A percentile compares a stretch with the other conserved stretches of the same genome.
These are phyloP conservation scores for Pavo muticus DNA, from an alignment of 2,113 vertebrate species.

Conservation along the genomic window DNA sequence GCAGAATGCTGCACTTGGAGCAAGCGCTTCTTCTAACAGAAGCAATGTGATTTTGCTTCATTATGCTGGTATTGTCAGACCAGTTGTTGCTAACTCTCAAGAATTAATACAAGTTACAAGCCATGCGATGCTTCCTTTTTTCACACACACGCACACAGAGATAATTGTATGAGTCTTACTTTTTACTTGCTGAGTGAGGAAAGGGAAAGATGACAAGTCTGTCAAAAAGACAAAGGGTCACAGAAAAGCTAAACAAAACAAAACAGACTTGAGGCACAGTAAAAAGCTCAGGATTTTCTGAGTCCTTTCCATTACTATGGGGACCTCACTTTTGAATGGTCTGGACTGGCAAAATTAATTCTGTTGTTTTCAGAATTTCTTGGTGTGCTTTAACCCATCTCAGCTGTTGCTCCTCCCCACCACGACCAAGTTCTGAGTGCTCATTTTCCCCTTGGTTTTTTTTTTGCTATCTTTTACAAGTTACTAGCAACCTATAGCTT, in stretches of 20 bases:
- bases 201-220: not conserved
- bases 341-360: not conserved
- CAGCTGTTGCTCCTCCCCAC: not conserved
- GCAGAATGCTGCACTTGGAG: too few relatives aligned
- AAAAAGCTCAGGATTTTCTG: not conserved
- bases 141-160: not conserved
- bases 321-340: not conserved
- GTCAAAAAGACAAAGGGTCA: not conserved
- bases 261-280: not conserved
- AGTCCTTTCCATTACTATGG: not conserved
- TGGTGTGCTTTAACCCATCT: not conserved
- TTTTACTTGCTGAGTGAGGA: not conserved
- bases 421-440: not conserved
- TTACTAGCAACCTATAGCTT: not conserved
- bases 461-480: not conserved
- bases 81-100: slow-evolving; percentile 3
- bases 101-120: slow-evolving; percentile 17
- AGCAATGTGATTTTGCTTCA: not conserved
- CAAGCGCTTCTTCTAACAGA: not conserved
- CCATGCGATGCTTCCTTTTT: not conserved
- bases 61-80: not conserved
- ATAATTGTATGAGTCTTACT: not conserved
- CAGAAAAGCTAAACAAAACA: not conserved
- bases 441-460: not conserved
- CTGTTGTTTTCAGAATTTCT: not conserved